Base-by-base conservation (phyloP, 2,113 vertebrate genomes). In the Cavia porcellus region DNA sequence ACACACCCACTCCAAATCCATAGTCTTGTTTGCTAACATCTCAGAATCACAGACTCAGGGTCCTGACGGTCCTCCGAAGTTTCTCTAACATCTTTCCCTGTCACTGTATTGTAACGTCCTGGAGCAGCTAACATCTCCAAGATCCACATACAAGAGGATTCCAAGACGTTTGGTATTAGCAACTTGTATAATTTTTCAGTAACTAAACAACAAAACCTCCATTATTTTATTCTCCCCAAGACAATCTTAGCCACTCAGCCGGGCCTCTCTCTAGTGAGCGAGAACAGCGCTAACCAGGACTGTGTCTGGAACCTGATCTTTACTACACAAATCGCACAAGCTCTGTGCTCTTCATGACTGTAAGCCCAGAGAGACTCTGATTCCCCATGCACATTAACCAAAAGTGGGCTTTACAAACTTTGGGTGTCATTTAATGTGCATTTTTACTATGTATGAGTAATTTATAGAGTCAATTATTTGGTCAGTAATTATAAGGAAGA, bases 401-500 rank as follows among this genome's bases (percentile, higher is more conserved):
- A n/a, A n/a, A n/a, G n/a, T n/a, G n/a, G n/a, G n/a, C n/a, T n/a
- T n/a, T n/a, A n/a, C n/a, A n/a, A n/a, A n/a, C n/a, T n/a, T n/a
- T n/a, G n/a, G n/a, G n/a, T n/a, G n/a, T n/a, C n/a, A n/a, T n/a
- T n/a, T n/a, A 90, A 94, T 96, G 95, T 64, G 59, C 50, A 96
- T 92, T 96, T 96, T 97, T 50, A 64, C 2, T 62, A 88, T 28
- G 1, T 57, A 25, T 62, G 93, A 92, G 11, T 4, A 74, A 77
- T 86, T 97, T 97, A 97, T 72, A 94, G 61, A 97, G 86, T 90
- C 88, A 98, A 92, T 70, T 94, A 96, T 61, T 98, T 95, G 97
- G 59, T 75, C 74, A 96, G 79, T 92, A 91, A 83, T 75, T 20
- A 90, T 59, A 74, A 96, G 79, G 32, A 92, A 92, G 38, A 97